Evolutionary conservation across 2,888 invertebrate genomes (phyloP).

Genomic region (Meliscaeva auricollis): DNA sequence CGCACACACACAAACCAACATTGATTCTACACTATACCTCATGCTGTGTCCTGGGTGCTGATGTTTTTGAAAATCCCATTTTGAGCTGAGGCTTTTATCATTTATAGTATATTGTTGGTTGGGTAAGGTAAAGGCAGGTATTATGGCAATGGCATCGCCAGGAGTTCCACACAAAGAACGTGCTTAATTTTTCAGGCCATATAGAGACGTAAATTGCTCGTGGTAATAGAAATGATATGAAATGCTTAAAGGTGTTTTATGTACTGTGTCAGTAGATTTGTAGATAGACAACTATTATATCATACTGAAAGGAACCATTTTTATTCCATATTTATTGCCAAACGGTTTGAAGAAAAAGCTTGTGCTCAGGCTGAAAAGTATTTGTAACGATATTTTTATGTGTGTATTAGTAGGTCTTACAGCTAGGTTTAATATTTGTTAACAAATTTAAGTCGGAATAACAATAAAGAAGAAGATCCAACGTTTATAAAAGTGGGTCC

Average conservation of each 20-base stretch:
- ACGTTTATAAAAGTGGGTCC: too few species aligned
- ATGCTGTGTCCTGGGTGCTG: neutral
- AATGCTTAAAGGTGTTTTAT: neutral
- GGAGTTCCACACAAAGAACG: conserved; percentile 23
- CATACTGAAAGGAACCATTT: too few species aligned
- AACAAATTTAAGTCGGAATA: too few species aligned
- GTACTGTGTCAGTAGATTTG: neutral
- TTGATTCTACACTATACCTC: neutral
- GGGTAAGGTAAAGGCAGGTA: neutral
- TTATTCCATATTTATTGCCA: too few species aligned
- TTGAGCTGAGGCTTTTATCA: conserved; percentile 11
- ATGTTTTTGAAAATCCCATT: conserved; percentile 24
- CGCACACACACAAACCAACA: neutral
- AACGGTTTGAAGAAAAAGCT: too few species aligned
- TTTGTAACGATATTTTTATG: too few species aligned
- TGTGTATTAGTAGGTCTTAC: too few species aligned
- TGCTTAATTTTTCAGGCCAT: conserved; percentile 9
- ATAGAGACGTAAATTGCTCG: neutral
- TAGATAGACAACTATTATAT: neutral
- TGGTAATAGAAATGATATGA: neutral
- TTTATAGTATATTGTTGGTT: neutral
- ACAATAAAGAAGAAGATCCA: too few species aligned
- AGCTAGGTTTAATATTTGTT: too few species aligned
- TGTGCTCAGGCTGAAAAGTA: too few species aligned
- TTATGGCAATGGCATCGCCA: conserved; percentile 11